A percentile compares a stretch with the other conserved stretches of the same genome.
These are phyloP conservation scores for Hipposideros larvatus DNA, from an alignment of 2,797 vertebrate genomes.

Conservation along the genomic window DNA sequence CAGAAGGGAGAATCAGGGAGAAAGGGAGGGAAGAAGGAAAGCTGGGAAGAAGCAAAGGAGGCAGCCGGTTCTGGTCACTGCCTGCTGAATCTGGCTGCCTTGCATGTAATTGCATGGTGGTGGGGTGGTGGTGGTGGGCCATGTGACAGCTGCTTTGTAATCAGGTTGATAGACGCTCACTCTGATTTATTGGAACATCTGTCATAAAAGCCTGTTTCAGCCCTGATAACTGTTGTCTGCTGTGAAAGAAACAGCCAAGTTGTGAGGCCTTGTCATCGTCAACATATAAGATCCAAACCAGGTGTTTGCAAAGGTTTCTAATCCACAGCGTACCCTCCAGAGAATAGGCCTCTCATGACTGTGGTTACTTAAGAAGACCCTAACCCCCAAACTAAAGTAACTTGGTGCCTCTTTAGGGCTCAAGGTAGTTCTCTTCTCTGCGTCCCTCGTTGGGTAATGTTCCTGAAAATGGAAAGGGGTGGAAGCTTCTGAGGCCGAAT, in stretches of 20 bases:
- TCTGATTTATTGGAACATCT: background rate
- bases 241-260: slow-evolving; percentile 15
- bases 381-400: background rate
- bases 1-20: background rate
- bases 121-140: background rate
- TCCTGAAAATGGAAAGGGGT: background rate
- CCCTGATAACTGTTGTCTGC: background rate
- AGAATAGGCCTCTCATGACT: background rate
- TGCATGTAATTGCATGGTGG: background rate
- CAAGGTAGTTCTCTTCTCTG: background rate
- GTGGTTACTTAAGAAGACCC: background rate
- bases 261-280: background rate
- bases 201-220: background rate
- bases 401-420: background rate
- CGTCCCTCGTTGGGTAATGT: background rate
- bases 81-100: background rate
- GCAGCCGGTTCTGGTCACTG: background rate
- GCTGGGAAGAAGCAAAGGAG: background rate
- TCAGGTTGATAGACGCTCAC: background rate
- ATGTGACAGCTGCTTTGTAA: background rate
- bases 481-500: background rate
- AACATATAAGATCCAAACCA: slow-evolving; percentile 28
- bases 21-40: background rate
- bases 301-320: background rate
- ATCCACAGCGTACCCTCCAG: background rate